Evolutionary conservation across 2,113 vertebrate genomes (phyloP).

Genomic region (Heterocephalus glaber): DNA sequence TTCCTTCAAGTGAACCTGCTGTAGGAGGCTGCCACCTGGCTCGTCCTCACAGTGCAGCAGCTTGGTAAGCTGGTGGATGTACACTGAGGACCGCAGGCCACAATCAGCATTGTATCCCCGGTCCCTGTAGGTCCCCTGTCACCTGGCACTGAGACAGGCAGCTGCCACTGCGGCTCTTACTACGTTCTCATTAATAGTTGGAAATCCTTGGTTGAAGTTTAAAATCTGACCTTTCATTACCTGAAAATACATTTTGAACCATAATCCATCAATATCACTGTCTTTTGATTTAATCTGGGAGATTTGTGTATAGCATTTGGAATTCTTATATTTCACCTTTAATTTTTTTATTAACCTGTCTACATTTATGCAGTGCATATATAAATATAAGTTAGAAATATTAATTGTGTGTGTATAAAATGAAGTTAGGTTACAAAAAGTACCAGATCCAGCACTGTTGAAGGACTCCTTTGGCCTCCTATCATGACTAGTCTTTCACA

Average conservation of each 20-base stretch:
- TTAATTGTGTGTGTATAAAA: neutral
- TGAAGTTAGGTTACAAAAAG: neutral
- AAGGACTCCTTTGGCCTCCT: neutral
- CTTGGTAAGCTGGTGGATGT: neutral
- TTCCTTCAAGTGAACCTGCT: neutral
- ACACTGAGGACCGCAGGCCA: neutral
- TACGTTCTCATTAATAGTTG: neutral
- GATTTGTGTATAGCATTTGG: neutral
- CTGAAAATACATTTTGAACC: neutral
- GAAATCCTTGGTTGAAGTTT: neutral
- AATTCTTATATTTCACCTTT: neutral
- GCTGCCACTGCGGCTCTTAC: rapidly evolving
- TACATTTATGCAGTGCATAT: neutral
- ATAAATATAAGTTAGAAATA: neutral
- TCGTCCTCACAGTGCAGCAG: neutral
- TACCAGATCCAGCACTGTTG: neutral
- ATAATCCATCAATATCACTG: neutral
- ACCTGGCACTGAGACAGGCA: neutral
- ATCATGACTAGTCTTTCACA: rapidly evolving
- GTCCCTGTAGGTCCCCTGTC: neutral
- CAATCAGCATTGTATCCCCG: rapidly evolving
- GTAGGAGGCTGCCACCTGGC: neutral
- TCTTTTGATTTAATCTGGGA: neutral
- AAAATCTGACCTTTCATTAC: neutral
- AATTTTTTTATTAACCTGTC: neutral